Evolutionary conservation across 2,888 invertebrate genomes (phyloP).

Genomic region (Noctua comes): DNA sequence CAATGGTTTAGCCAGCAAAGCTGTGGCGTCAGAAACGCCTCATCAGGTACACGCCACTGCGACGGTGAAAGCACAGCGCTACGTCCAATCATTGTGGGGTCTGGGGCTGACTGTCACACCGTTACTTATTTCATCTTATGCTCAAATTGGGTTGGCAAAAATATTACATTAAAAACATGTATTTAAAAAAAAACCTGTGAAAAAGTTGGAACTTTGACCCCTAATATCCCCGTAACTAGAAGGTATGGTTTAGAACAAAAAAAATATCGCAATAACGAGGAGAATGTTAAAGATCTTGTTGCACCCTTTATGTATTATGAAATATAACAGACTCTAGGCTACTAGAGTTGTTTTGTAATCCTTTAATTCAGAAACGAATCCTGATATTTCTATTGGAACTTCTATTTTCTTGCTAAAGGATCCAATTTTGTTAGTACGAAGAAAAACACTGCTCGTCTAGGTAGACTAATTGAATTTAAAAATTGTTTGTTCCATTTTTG

Average conservation of each 20-base stretch:
- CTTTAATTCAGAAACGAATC: conserved; percentile 10
- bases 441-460: background rate
- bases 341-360: conserved; percentile 14
- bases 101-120: conserved; percentile 61
- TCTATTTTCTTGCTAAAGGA: conserved; percentile 14
- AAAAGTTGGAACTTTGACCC: too few species aligned
- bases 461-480: conserved; percentile 3
- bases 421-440: conserved; percentile 26
- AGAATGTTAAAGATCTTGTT: too few species aligned
- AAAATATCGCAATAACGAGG: too few species aligned
- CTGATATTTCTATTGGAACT: background rate
- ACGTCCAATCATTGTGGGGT: conserved; percentile 74
- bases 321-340: background rate
- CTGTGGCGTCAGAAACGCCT: conserved; percentile 75
- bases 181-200: too few species aligned
- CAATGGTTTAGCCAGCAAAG: conserved; percentile 75
- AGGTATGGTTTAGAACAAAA: too few species aligned
- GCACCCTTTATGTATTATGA: background rate
- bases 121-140: conserved; percentile 6
- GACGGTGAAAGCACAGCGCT: conserved; percentile 67
- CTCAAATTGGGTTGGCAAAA: background rate
- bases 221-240: too few species aligned
- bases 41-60: conserved; percentile 75
- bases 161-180: too few species aligned
- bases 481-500: background rate